Evolutionary conservation across 2,888 invertebrate species (phyloP), one percentile per base, ranked within the genome.

Genomic region (Chironomus tentans): DNA sequence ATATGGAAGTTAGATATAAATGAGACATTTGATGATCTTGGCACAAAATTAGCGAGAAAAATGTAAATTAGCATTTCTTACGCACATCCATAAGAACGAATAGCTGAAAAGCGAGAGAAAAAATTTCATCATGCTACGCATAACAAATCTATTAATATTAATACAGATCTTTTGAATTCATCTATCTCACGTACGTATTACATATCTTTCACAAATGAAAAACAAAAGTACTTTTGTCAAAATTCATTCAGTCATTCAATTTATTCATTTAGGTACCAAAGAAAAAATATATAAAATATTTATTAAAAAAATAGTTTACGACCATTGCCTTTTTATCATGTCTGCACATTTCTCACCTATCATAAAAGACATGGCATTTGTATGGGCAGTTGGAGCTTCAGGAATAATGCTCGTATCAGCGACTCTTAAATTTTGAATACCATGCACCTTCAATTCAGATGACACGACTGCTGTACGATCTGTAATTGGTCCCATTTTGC

Each of bases 261-360:
- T 18, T 18, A 56, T 18, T 15, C 50, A 15, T 50, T 50, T 50
- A n/a, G n/a, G n/a, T n/a, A 13, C 13, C 50, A 3, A 50, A 3
- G 1, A 50, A 15, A n/a, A n/a, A n/a, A n/a, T n/a, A 10, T 15
- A 15, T 56, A 15, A 56, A 6, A 10, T 56, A 56, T 15, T n/a
- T 18, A 15, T 15, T 56, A 15, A 56, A n/a, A 4, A 38, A 38
- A 38, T 1, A 38, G 7, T 65, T 24, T 65, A 65, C 13, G 65
- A 65, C 88, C 86, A 90, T 50, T 85, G 83, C 22, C 79, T 79
- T 81, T 86, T 88, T 68, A 91, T 87, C 81, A 91, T 83, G 81
- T 91, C 90, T 0, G 90, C 87, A 1, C 88, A 89, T 80, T 90
- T 91, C 81, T 92, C 91, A 0, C 89, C 92, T 70, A 92, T 88